Base-by-base conservation (phyloP, 2,888 invertebrate species). In the Cantharis rufa region DNA sequence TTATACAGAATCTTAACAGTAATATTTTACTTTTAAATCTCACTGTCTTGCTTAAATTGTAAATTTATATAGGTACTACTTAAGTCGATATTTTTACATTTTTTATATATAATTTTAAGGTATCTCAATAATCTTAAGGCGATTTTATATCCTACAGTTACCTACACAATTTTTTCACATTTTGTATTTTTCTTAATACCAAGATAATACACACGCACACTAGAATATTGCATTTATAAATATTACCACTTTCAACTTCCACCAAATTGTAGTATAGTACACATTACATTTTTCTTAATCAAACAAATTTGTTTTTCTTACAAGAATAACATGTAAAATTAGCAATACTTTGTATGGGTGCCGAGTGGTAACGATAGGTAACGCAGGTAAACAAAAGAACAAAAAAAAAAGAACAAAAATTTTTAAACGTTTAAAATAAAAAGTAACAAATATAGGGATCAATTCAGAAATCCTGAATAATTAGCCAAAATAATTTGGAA, bases 1-100 rank as follows among this genome's bases (percentile, higher is more conserved):
- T 85, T 85, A 85, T 84, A 86, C 85, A 86, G 84, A 84, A 82
- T 82, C 83, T 84, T 84, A 83, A 80, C 82, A 80, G 70, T 81
- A 48, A 48, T 82, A 79, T 80, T 79, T 82, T 82, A 84, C 83
- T 83, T 83, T 83, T 83, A 83, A 81, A 81, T 86, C 85, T 86
- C 85, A 86, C 86, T 86, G 82, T 81, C 81, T 82, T 84, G 80
- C 78, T 81, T 79, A 79, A 71, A 73, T 73, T 48, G 48, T 68
- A 62, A 62, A 71, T 32, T 66, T 71, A 74, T 28, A 66, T 70
- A 71, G n/a, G 48, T 48, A 48, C 74, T 77, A 76, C 76, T 78
- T 79, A 77, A 76, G 70, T 78, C 76, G 74, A 74, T 75, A 76
- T 80, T 78, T 78, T 78, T 74, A 79, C 79, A 79, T 79, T 69